These are phyloP conservation scores for Adela reaumurella DNA, from an alignment of 2,888 invertebrate genomes.

Conservation along the genomic window DNA sequence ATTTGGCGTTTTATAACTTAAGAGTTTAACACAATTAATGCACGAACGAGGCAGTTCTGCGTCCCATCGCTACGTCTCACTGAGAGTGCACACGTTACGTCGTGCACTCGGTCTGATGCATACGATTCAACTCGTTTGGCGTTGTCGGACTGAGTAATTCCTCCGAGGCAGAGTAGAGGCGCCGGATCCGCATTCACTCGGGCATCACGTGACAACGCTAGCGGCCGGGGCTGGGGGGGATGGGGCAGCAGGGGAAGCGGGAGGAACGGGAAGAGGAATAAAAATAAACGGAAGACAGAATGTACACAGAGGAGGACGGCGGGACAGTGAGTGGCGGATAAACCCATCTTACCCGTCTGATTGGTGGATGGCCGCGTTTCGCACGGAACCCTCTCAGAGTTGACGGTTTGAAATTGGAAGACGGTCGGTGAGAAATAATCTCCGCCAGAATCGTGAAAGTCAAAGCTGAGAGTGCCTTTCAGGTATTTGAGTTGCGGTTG, in stretches of 20 bases:
- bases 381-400: conserved; percentile 35
- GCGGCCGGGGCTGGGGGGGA: neutral
- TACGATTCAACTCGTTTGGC: no score
- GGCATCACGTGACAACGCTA: neutral
- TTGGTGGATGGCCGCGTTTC: conserved; percentile 46
- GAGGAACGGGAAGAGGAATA: neutral
- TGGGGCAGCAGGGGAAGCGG: neutral
- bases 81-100: no score
- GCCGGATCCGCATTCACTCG: no score
- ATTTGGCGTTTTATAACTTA: no score
- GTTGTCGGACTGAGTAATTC: neutral
- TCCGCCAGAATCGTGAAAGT: conserved; percentile 7
- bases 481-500: conserved; percentile 14
- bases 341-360: conserved; percentile 57
- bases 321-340: conserved; percentile 14
- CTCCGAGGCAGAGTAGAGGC: neutral
- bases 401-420: conserved; percentile 35
- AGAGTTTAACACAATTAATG: no score
- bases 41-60: no score
- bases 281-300: conserved; percentile 2
- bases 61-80: no score
- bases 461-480: conserved; percentile 1
- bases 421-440: conserved; percentile 9
- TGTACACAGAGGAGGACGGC: neutral
- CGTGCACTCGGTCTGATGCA: no score